phyloP scores from a whole-genome alignment of 2,888 invertebrate species.

The Pachycephus smyrnensis region DNA sequence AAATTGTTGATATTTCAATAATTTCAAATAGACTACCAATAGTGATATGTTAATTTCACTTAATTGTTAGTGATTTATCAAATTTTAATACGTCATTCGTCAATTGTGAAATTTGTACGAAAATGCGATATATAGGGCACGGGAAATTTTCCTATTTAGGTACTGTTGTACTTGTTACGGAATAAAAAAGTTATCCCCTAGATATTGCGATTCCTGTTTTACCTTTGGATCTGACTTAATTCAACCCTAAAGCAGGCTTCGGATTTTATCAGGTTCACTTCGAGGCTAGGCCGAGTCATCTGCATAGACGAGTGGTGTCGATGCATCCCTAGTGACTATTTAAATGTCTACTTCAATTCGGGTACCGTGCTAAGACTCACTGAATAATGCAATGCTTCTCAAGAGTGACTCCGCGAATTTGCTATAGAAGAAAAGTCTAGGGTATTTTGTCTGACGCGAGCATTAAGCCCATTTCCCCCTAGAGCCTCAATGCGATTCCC shows the following conservation, averaged over 20 bases:
- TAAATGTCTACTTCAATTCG: slow-evolving; percentile 31
- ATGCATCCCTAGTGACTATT: slow-evolving; percentile 31
- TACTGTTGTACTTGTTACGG: too few relatives aligned
- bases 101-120: too few relatives aligned
- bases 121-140: too few relatives aligned
- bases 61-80: too few relatives aligned
- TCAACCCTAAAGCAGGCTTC: neutral
- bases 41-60: too few relatives aligned
- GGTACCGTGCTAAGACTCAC: slow-evolving; percentile 3
- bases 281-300: slow-evolving; percentile 34
- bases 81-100: too few relatives aligned
- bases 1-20: too few relatives aligned
- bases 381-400: slow-evolving; percentile 25
- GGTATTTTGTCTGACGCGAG: neutral
- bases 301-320: slow-evolving; percentile 30
- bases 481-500: neutral
- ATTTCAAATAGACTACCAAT: too few relatives aligned
- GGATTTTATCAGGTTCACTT: slow-evolving; percentile 27
- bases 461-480: neutral
- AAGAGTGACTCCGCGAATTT: neutral
- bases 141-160: too few relatives aligned
- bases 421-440: neutral
- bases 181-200: neutral
- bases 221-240: neutral
- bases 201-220: neutral